Conservation (phyloP, 2,797 vertebrate species). For the Corythornis leucogaster region DNA sequence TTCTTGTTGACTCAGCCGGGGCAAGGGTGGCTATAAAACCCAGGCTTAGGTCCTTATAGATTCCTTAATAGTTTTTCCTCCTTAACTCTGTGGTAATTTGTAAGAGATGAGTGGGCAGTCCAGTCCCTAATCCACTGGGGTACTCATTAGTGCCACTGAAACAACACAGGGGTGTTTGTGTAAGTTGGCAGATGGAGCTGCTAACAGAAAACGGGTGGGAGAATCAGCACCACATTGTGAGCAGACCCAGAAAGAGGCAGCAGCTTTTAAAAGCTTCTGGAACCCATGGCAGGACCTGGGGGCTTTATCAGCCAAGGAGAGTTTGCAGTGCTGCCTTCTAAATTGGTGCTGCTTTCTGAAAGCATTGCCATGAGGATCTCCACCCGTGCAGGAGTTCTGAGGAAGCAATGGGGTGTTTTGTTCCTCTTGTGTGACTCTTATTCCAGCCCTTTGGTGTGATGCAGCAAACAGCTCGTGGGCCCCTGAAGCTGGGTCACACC, state of each 20-base stretch:
- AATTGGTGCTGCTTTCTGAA: not conserved
- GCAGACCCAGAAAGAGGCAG: not conserved
- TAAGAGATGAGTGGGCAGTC: slow-evolving; percentile 26
- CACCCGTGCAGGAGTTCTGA: accelerated
- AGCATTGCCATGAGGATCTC: not conserved
- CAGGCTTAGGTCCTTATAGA: slow-evolving; percentile 15
- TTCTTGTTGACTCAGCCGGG: slow-evolving; percentile 67
- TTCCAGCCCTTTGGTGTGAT: not conserved
- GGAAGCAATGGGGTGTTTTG: not conserved
- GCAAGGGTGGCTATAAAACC: slow-evolving; percentile 59
- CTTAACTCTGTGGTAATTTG: slow-evolving; percentile 44
- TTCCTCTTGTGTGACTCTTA: not conserved
- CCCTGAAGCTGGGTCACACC: not conserved
- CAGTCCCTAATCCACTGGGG: slow-evolving; percentile 1
- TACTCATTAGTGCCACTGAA: slow-evolving; percentile 43
- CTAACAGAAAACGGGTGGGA: not conserved
- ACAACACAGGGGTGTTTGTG: accelerated
- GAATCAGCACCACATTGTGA: not conserved
- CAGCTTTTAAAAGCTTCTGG: not conserved
- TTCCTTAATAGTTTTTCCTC: slow-evolving; percentile 27
- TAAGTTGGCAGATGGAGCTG: not conserved
- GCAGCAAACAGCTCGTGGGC: not conserved
- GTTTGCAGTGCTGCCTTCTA: not conserved
- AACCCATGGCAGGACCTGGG: not conserved
- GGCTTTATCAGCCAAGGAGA: not conserved